Base-by-base conservation (phyloP, 2,888 invertebrate species). In the Pandemis corylana region DNA sequence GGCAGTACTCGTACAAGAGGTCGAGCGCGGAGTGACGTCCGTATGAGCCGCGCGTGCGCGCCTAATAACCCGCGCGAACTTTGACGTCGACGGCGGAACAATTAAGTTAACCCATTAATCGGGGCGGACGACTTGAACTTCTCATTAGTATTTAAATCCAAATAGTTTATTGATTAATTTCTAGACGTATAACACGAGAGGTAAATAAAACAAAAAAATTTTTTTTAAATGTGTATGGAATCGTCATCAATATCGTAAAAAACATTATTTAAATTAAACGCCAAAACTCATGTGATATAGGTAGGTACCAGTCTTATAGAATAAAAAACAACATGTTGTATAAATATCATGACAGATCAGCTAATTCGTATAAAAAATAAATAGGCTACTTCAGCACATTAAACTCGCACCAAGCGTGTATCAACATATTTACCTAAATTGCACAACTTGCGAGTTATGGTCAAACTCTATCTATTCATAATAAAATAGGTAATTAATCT, bases 21-120 rank as follows among this genome's bases (percentile, higher is more conserved):
- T 78, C 81, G 80, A 76, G 75, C 74, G 76, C 61, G 75, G 79
- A 80, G 80, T 90, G 92, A 90, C 90, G 88, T 88, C 87, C 82
- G 84, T 84, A 80, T 87, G 85, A 49, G 77, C 1, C 76, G 86
- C 90, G 91, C 91, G 83, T 92, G 91, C 90, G 90, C 86, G 84
- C 71, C 72, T 74, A 10, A 61, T 81, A 80, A 78, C 80, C 83
- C 80, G 78, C 77, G 71, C 72, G 67, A 77, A 76, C 74, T 75
- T 75, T 67, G 75, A 75, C 66, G 15, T 65, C 10, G 10, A 9
- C 41, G 15, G 53, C 15, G 15, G 7, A 53, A n/a, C 51, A 51
- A 53, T 46, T 46, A 46, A 10, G 13, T 56, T 20, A 56, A 56
- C 53, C 53, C 53, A 56, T n/a, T 51, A 51, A 51, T 51, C 13